Percentiles rank a stretch among this genome's conserved stretches.
Conservation (phyloP, 2,888 invertebrate species). For the Acanthosepion pharaonis region DNA sequence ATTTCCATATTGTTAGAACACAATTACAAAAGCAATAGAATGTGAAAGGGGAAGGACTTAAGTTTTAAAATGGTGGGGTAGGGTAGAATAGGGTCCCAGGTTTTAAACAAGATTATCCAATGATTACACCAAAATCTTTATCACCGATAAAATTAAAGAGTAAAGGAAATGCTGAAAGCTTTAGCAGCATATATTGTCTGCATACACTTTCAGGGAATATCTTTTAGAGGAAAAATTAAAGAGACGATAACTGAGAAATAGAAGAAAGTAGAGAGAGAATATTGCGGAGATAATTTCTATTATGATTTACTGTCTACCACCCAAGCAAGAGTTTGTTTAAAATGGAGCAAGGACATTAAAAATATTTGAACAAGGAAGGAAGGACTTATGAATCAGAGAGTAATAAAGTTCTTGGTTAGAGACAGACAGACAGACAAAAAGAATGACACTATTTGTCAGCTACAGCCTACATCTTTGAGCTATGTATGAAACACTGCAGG, state of each 20-base stretch:
- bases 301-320: neutral
- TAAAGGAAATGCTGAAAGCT: neutral
- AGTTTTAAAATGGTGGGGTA: neutral
- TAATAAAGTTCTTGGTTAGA: neutral
- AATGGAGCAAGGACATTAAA: neutral
- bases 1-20: neutral
- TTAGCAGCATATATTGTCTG: neutral
- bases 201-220: neutral
- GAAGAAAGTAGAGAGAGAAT: neutral
- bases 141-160: neutral
- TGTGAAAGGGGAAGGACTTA: neutral
- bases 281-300: neutral
- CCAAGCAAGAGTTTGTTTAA: neutral
- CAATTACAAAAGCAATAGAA: neutral
- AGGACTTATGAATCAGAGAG: neutral
- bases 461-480: neutral
- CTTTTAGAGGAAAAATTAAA: neutral
- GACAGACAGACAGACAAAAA: neutral
- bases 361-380: neutral
- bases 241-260: neutral
- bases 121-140: too few relatives aligned
- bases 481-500: neutral
- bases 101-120: neutral
- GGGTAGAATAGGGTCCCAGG: too few relatives aligned
- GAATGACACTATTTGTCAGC: conserved; percentile 6